Conservation (phyloP, 1,140 invertebrate species). For the Babylonia areolata region DNA sequence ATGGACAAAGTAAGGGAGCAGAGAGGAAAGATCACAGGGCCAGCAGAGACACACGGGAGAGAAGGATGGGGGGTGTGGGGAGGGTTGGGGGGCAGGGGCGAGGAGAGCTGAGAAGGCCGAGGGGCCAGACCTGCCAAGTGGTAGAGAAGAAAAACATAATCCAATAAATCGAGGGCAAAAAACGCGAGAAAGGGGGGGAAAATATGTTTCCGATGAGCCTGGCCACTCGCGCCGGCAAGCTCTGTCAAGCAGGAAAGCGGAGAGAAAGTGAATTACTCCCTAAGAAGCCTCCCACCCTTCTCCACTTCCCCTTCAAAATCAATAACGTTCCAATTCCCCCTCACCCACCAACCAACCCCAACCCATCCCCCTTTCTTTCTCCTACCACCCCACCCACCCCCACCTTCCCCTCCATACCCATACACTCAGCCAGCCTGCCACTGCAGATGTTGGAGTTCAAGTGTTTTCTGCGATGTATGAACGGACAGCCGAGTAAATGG, state of each 20-base stretch:
- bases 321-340: constrained; percentile 30
- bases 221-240: not conserved
- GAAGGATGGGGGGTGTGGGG: too few relatives aligned
- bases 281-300: not conserved
- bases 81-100: too few relatives aligned
- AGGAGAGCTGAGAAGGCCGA: not conserved
- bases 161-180: not conserved
- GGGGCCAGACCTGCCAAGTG: not conserved
- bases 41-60: too few relatives aligned
- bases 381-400: not conserved
- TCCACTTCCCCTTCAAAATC: constrained; percentile 16
- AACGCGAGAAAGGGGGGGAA: constrained; percentile 8
- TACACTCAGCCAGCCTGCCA: not conserved
- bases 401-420: not conserved
- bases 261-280: constrained; percentile 23
- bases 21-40: not conserved
- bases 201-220: constrained; percentile 16
- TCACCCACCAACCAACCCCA: not conserved
- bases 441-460: constrained; percentile 8
- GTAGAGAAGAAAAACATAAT: not conserved
- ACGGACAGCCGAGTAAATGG: not conserved
- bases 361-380: not conserved
- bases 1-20: not conserved
- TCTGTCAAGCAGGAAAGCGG: constrained; percentile 20
- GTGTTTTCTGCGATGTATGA: constrained; percentile 5